Evolutionary conservation across 2,888 invertebrate species (phyloP).

Genomic region (Lepidochrysops patricia): DNA sequence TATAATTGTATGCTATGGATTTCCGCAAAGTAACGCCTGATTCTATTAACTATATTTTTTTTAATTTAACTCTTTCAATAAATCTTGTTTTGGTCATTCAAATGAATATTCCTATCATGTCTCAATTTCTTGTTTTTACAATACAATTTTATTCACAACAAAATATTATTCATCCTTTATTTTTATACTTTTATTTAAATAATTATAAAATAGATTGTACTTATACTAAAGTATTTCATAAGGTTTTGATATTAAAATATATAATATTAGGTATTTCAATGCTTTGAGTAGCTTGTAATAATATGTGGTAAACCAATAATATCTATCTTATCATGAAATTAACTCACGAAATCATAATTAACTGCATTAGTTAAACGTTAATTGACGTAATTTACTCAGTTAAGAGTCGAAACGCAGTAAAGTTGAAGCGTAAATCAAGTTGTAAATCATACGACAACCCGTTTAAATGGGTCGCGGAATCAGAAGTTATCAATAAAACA

Average conservation of each 20-base stretch:
- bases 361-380: conserved; percentile 19
- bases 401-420: conserved; percentile 19
- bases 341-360: conserved; percentile 17
- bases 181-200: not conserved
- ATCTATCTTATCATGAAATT: not conserved
- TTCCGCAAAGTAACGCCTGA: too few species aligned
- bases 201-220: not conserved
- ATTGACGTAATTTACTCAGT: conserved; percentile 20
- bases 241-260: not conserved
- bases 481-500: not conserved
- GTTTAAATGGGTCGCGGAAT: not conserved
- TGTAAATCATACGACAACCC: not conserved
- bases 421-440: conserved; percentile 20
- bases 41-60: too few species aligned
- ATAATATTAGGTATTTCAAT: too few species aligned
- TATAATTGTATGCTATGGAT: too few species aligned
- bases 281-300: not conserved
- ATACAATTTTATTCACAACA: not conserved
- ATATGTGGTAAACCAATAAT: not conserved
- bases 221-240: not conserved
- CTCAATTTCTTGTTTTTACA: not conserved
- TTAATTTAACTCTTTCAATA: not conserved
- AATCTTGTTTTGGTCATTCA: not conserved
- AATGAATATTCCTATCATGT: not conserved
- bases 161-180: not conserved